Conservation (phyloP, 2,797 vertebrate genomes). For the Passerculus sandwichensis region DNA sequence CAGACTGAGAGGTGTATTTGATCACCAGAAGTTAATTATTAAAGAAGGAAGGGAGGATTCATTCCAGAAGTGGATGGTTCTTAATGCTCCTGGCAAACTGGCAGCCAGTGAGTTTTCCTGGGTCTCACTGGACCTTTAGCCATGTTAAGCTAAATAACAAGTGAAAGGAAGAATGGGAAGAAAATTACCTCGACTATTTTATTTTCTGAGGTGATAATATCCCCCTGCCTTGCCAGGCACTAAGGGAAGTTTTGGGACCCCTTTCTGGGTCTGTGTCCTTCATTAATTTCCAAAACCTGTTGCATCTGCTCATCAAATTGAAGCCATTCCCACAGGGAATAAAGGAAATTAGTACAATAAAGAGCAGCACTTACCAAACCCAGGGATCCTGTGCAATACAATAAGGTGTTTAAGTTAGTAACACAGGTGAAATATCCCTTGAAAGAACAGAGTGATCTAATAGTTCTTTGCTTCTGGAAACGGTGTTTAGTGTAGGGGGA, state of each 20-base stretch:
- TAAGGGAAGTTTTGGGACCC: background rate
- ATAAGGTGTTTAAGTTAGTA: background rate
- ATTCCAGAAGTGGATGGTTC: background rate
- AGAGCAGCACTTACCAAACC: background rate
- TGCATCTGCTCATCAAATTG: background rate
- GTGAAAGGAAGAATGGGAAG: background rate
- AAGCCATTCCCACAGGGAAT: background rate
- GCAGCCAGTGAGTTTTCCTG: background rate
- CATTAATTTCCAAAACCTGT: background rate
- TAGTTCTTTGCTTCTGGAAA: background rate
- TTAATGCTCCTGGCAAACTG: background rate
- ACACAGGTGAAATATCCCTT: background rate
- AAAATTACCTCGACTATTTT: background rate
- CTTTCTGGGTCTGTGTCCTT: background rate
- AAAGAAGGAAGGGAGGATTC: background rate
- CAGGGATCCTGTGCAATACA: background rate
- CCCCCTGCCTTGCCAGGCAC: background rate
- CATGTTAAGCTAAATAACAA: background rate
- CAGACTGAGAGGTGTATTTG: background rate
- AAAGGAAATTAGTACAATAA: background rate
- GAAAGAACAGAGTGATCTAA: background rate
- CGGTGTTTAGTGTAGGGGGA: accelerated
- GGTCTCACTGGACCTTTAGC: background rate
- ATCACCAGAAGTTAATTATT: constrained; percentile 3
- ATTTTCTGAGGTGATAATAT: background rate